Percentiles rank a stretch among this genome's conserved stretches.
Conservation (phyloP, 2,113 vertebrate species). For the Eonycteris spelaea region DNA sequence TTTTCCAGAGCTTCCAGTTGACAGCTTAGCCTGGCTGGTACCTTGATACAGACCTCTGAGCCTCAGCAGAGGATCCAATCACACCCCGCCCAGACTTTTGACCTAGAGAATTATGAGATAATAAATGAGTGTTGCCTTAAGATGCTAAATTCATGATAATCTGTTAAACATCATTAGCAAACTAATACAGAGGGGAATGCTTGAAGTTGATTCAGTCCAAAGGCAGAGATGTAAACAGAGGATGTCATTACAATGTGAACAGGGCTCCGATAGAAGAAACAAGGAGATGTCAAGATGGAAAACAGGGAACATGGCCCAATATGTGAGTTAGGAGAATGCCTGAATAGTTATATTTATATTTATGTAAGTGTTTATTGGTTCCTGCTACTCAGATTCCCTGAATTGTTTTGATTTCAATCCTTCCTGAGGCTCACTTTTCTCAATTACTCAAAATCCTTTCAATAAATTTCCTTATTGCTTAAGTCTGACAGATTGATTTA, state of each 20-base stretch:
- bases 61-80: not conserved
- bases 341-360: not conserved
- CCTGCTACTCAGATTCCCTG: not conserved
- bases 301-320: not conserved
- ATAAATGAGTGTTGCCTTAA: not conserved
- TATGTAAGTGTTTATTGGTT: not conserved
- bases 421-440: not conserved
- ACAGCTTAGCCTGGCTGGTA: not conserved
- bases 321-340: not conserved
- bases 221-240: not conserved
- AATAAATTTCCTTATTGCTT: not conserved
- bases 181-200: not conserved
- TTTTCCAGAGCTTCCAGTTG: not conserved
- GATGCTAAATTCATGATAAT: not conserved
- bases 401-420: not conserved
- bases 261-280: not conserved
- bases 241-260: not conserved
- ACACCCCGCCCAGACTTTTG: not conserved
- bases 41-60: not conserved
- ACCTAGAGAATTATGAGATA: not conserved
- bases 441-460: not conserved
- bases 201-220: not conserved
- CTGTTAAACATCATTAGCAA: not conserved
- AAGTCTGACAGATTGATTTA: not conserved
- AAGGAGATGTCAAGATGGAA: not conserved